These are phyloP conservation scores for Henricia sp. DNA, from an alignment of 53 echinoderm and acorn worm genomes.

Conservation along the genomic window DNA sequence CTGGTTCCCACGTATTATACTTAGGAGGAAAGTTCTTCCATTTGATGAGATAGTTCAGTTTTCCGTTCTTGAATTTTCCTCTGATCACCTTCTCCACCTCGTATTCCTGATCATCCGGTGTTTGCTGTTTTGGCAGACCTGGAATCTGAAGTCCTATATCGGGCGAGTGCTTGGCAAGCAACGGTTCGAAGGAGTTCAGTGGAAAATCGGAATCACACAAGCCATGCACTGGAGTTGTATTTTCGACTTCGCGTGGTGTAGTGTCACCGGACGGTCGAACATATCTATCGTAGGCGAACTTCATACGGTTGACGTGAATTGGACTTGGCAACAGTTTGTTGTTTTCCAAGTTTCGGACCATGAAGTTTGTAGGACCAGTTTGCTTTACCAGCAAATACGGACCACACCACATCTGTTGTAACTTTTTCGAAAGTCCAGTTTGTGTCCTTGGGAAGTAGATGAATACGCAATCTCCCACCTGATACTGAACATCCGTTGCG, in stretches of 20 bases:
- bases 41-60: constrained; percentile 31
- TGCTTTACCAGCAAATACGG: constrained; percentile 9
- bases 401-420: neutral
- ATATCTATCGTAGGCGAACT: constrained; percentile 6
- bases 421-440: constrained; percentile 8
- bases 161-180: neutral
- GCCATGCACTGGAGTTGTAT: neutral
- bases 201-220: neutral
- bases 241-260: neutral
- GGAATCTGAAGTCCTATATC: neutral
- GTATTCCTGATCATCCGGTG: neutral
- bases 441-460: neutral
- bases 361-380: constrained; percentile 4
- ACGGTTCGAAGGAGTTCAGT: neutral
- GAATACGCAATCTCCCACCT: neutral
- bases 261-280: neutral
- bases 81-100: constrained; percentile 13
- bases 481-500: neutral
- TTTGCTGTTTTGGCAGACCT: too few species aligned
- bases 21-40: constrained; percentile 7
- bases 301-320: constrained; percentile 21
- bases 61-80: constrained; percentile 35
- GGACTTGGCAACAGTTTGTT: neutral
- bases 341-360: constrained; percentile 8
- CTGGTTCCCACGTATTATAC: constrained; percentile 43